Evolutionary conservation across 2,113 vertebrate species (phyloP).

Genomic region (Merops nubicus): DNA sequence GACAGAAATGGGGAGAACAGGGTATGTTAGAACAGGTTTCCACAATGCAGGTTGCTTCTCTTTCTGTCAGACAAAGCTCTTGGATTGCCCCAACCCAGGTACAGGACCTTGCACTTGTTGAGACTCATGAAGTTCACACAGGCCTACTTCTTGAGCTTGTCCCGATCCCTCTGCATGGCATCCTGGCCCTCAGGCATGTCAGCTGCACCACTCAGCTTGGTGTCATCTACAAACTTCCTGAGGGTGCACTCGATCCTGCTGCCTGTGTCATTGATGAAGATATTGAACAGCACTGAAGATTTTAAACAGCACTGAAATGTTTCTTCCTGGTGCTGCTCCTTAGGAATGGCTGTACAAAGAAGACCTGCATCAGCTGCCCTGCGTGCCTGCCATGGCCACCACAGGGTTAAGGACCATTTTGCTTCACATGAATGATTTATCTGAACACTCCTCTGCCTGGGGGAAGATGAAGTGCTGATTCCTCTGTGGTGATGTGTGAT

Average conservation of each 20-base stretch:
- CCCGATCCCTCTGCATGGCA: neutral
- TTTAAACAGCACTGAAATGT: neutral
- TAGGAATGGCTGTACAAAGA: neutral
- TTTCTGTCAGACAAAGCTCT: neutral
- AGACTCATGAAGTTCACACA: neutral
- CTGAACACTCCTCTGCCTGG: neutral
- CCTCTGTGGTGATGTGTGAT: neutral
- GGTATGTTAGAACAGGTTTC: neutral
- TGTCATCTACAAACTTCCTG: neutral
- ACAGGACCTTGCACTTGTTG: neutral
- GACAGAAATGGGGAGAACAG: neutral
- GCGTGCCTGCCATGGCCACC: neutral
- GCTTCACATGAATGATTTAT: neutral
- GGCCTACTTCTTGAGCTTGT: neutral
- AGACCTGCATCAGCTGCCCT: neutral
- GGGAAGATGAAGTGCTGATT: neutral
- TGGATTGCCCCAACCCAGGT: neutral
- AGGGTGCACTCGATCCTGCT: neutral
- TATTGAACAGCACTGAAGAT: neutral
- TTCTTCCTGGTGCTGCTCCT: neutral
- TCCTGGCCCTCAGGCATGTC: neutral
- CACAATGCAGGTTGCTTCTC: neutral
- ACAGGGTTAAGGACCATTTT: neutral
- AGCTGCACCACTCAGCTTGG: neutral
- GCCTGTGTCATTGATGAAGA: neutral